Percentiles rank a stretch among this genome's conserved stretches.
These are phyloP conservation scores for Platycheirus rosarum DNA, from an alignment of 2,888 invertebrate species.

Conservation along the genomic window DNA sequence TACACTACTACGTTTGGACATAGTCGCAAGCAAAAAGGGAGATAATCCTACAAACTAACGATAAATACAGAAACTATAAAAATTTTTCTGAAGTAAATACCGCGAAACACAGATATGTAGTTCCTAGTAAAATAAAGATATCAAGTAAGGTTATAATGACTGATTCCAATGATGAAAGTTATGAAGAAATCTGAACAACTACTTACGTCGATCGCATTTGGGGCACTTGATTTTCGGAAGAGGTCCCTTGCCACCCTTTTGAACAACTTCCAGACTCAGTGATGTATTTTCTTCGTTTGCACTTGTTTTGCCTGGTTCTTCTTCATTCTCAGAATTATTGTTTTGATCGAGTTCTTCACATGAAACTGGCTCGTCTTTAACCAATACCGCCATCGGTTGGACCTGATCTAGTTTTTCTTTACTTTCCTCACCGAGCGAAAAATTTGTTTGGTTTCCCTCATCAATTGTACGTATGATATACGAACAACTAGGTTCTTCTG, in stretches of 20 bases:
- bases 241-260: conserved; percentile 81
- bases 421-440: too few relatives aligned
- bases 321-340: background rate
- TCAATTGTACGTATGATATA: background rate
- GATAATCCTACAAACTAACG: too few relatives aligned
- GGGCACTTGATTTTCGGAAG: conserved; percentile 83
- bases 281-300: conserved; percentile 75
- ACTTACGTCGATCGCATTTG: conserved; percentile 78
- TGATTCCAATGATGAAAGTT: background rate
- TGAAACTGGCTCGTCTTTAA: background rate
- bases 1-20: too few relatives aligned
- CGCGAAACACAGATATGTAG: background rate
- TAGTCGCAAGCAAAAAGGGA: too few relatives aligned
- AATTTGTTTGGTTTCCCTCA: background rate
- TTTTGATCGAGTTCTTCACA: too few relatives aligned
- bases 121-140: too few relatives aligned
- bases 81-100: background rate
- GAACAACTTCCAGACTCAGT: conserved; percentile 82
- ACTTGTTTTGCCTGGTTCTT: background rate
- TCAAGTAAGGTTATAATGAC: too few relatives aligned
- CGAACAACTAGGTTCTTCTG: background rate
- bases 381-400: background rate
- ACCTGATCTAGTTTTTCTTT: background rate
- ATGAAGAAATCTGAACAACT: background rate
- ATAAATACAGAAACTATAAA: background rate